Conservation (phyloP, 2,797 vertebrate genomes). For the Tinamus major region DNA sequence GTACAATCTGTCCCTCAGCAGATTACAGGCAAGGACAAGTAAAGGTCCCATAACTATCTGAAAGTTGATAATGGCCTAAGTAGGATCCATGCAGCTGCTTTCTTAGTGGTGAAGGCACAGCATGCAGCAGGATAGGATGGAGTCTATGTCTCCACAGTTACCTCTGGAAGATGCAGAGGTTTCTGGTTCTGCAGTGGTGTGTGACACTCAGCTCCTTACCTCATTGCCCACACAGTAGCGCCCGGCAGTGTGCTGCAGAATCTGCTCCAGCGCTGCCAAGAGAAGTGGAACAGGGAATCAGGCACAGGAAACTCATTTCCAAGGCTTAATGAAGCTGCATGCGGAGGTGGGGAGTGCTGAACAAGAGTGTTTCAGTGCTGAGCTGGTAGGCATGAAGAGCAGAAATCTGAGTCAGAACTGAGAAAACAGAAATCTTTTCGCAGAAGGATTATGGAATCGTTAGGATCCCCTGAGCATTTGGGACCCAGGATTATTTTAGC, state of each 20-base stretch:
- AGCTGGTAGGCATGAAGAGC: neutral
- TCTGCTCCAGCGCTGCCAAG: conserved; percentile 89
- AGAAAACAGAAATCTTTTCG: neutral
- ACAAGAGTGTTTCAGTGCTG: neutral
- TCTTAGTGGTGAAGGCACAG: neutral
- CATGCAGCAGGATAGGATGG: neutral
- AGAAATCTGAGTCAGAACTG: neutral
- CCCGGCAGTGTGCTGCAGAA: conserved; percentile 89
- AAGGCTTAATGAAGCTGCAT: neutral
- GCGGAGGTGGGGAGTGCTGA: neutral
- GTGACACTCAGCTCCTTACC: conserved; percentile 77
- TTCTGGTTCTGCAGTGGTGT: neutral
- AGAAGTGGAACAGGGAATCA: conserved; percentile 22
- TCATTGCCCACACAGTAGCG: conserved; percentile 92
- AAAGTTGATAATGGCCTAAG: neutral
- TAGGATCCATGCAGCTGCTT: neutral
- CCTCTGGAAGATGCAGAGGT: neutral
- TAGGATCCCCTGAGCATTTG: neutral
- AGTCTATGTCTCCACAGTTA: neutral
- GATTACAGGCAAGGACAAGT: neutral
- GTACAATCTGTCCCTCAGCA: neutral
- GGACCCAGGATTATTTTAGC: neutral
- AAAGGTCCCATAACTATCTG: neutral
- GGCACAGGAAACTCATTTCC: neutral
- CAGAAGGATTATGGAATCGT: neutral